Evolutionary conservation across 2,797 vertebrate species (phyloP).

Genomic region (Florisuga fusca): DNA sequence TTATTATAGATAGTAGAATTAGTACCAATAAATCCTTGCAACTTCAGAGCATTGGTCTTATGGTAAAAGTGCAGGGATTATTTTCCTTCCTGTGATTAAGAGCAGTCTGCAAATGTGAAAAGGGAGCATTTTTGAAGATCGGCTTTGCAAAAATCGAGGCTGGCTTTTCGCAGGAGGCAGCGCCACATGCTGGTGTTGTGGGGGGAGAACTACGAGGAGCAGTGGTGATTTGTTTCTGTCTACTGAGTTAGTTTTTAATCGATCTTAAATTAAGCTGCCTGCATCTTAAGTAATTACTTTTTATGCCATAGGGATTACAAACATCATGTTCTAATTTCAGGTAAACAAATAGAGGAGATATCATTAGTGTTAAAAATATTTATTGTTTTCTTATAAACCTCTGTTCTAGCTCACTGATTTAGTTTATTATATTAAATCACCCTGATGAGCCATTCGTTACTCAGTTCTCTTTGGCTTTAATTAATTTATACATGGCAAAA

Average conservation of each 20-base stretch:
- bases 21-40: background rate
- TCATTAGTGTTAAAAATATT: background rate
- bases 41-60: background rate
- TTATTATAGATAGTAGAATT: background rate
- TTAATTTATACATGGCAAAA: background rate
- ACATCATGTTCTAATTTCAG: background rate
- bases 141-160: background rate
- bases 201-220: background rate
- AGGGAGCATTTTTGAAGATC: background rate
- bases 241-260: background rate
- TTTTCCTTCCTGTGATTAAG: background rate
- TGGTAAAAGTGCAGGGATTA: background rate
- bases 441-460: background rate
- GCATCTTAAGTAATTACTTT: background rate
- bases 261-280: background rate
- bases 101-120: background rate
- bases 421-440: background rate
- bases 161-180: conserved; percentile 67
- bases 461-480: background rate
- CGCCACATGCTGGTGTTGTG: conserved; percentile 68
- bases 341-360: background rate
- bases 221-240: background rate
- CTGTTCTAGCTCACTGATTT: background rate
- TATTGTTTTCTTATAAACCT: background rate
- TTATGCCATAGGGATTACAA: background rate